These are phyloP conservation scores for Mnemiopsis leidyi DNA, from an alignment of 37 sponge, comb jelly and placozoan genomes.

Conservation along the genomic window DNA sequence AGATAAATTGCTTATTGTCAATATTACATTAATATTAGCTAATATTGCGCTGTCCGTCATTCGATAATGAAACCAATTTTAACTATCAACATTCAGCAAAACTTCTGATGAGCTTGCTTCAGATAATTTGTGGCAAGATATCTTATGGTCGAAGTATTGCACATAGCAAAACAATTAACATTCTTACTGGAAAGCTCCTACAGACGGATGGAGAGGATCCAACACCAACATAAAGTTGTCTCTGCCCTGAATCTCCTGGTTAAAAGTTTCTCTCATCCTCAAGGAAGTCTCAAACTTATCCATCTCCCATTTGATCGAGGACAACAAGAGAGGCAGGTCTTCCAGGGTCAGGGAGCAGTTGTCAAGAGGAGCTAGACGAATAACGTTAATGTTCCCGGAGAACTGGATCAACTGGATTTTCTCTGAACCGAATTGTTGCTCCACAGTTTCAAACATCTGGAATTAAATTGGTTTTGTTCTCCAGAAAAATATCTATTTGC, in stretches of 20 bases:
- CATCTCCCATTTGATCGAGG: not conserved
- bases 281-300: not conserved
- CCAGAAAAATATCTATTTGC: too few relatives aligned
- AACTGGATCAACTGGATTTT: not conserved
- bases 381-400: not conserved
- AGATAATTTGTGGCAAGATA: too few relatives aligned
- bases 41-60: too few relatives aligned
- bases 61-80: too few relatives aligned
- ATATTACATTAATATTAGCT: too few relatives aligned
- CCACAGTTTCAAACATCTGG: not conserved
- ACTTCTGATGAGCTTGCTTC: too few relatives aligned
- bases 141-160: too few relatives aligned
- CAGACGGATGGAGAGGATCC: not conserved
- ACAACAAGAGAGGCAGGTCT: not conserved
- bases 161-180: too few relatives aligned
- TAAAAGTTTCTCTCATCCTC: not conserved
- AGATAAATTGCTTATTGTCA: too few relatives aligned
- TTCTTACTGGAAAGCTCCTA: conserved; percentile 22
- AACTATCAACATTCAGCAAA: too few relatives aligned
- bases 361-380: not conserved
- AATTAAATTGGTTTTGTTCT: too few relatives aligned
- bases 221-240: not conserved
- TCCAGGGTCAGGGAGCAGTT: not conserved
- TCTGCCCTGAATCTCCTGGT: not conserved
- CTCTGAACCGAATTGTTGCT: not conserved